These are phyloP conservation scores for Aporrectodea caliginosa DNA, from an alignment of 1,140 invertebrate genomes.

Conservation along the genomic window DNA sequence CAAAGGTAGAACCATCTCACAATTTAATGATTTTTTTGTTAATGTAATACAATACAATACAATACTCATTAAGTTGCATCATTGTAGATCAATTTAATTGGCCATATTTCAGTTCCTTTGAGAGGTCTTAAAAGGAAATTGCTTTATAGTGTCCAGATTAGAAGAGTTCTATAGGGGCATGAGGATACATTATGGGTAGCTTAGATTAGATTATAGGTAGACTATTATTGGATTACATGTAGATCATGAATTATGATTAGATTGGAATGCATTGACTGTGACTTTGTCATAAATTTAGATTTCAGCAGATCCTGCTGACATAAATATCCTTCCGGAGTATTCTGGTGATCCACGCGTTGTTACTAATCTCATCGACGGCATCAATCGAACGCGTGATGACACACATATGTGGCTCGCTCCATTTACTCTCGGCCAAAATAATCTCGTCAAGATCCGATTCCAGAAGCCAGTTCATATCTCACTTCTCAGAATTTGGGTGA, in stretches of 20 bases:
- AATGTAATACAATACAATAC: no score
- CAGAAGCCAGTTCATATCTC: conserved; percentile 62
- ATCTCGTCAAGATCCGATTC: conserved; percentile 64
- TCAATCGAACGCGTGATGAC: conserved; percentile 71
- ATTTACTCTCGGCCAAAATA: conserved; percentile 60
- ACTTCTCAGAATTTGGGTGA: conserved; percentile 74
- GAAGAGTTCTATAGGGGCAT: background rate
- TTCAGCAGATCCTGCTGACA: conserved; percentile 61
- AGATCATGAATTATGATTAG: no score
- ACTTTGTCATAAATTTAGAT: conserved; percentile 58
- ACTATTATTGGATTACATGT: no score
- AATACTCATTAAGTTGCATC: no score
- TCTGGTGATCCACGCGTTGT: conserved; percentile 61
- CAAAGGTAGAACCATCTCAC: conserved; percentile 45
- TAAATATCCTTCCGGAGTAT: conserved; percentile 63
- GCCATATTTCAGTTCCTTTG: no score
- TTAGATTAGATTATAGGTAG: no score
- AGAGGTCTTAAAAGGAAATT: no score
- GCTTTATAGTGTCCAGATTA: background rate
- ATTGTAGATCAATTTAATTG: no score
- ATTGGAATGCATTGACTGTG: no score
- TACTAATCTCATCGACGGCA: conserved; percentile 66
- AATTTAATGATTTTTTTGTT: background rate
- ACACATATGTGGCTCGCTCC: conserved; percentile 71
- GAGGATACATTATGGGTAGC: background rate